These are phyloP conservation scores for Rhimphoctona megacephalus DNA, from an alignment of 2,888 invertebrate genomes.

Conservation along the genomic window DNA sequence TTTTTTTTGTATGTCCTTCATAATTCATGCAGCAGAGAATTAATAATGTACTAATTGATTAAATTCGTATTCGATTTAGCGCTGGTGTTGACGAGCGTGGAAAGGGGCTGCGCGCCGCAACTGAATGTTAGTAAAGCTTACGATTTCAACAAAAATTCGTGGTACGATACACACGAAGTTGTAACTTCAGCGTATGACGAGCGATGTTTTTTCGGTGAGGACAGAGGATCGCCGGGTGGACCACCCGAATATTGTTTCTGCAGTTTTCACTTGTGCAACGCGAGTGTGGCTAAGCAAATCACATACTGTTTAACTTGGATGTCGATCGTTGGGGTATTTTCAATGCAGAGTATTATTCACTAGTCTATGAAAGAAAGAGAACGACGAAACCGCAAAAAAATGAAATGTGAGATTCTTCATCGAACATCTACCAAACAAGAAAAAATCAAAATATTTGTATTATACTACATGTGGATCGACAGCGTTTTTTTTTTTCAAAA, in stretches of 20 bases:
- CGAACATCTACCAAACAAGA: background rate
- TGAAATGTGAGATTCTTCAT: conserved; percentile 3
- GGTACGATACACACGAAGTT: conserved; percentile 89
- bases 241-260: conserved; percentile 92
- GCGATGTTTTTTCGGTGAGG: conserved; percentile 89
- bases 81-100: conserved; percentile 86
- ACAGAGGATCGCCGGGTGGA: conserved; percentile 88
- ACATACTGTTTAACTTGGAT: background rate
- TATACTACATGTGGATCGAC: background rate
- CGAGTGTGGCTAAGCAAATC: conserved; percentile 78
- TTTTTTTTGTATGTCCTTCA: background rate
- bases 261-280: conserved; percentile 90
- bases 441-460: background rate
- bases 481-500: background rate
- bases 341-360: conserved; percentile 28
- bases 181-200: conserved; percentile 89
- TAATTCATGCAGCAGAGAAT: background rate
- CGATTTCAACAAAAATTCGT: conserved; percentile 86
- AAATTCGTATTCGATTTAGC: conserved; percentile 84
- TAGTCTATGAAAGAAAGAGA: conserved; percentile 14
- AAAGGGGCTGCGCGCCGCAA: conserved; percentile 92
- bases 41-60: conserved; percentile 24
- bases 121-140: conserved; percentile 88
- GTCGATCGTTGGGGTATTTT: conserved; percentile 9
- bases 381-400: background rate